These are phyloP conservation scores for Globodera ellingtonae DNA, from an alignment of 1,140 invertebrate genomes.

Conservation along the genomic window DNA sequence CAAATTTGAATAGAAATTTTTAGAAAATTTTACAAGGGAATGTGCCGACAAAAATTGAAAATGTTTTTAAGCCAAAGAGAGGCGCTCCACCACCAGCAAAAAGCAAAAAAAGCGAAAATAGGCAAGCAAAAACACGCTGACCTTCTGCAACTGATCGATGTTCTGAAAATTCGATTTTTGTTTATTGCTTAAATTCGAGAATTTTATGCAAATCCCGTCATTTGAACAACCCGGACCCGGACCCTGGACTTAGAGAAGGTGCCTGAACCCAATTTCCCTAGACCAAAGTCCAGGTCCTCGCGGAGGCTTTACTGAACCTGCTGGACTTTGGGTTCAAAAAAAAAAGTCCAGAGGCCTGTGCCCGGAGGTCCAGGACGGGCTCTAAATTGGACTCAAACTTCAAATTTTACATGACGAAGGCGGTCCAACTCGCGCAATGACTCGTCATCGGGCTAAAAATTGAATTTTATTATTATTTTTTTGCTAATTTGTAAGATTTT, in stretches of 20 bases:
- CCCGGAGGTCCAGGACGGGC: too few relatives aligned
- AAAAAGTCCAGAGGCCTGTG: too few relatives aligned
- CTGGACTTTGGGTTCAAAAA: too few relatives aligned
- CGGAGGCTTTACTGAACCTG: too few relatives aligned
- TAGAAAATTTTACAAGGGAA: constrained; percentile 8
- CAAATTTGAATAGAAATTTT: constrained; percentile 8
- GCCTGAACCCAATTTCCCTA: background rate
- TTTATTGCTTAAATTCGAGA: too few relatives aligned
- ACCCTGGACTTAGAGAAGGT: too few relatives aligned
- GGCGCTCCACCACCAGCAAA: constrained; percentile 13
- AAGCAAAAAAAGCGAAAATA: constrained; percentile 23
- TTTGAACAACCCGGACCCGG: too few relatives aligned
- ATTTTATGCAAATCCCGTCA: too few relatives aligned
- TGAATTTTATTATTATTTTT: constrained; percentile 14
- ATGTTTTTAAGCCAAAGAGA: constrained; percentile 10
- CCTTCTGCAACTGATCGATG: constrained; percentile 60
- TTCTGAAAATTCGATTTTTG: constrained; percentile 46
- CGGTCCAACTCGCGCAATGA: constrained; percentile 29
- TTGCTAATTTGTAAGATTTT: constrained; percentile 8
- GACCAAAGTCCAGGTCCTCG: background rate
- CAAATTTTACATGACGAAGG: constrained; percentile 11
- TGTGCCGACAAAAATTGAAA: background rate
- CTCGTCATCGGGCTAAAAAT: constrained; percentile 19
- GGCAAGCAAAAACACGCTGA: constrained; percentile 37
- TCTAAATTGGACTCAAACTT: background rate